A percentile compares a stretch with the other conserved stretches of the same genome.
Conservation (phyloP, 2,797 vertebrate species). For the Crax fasciolata region DNA sequence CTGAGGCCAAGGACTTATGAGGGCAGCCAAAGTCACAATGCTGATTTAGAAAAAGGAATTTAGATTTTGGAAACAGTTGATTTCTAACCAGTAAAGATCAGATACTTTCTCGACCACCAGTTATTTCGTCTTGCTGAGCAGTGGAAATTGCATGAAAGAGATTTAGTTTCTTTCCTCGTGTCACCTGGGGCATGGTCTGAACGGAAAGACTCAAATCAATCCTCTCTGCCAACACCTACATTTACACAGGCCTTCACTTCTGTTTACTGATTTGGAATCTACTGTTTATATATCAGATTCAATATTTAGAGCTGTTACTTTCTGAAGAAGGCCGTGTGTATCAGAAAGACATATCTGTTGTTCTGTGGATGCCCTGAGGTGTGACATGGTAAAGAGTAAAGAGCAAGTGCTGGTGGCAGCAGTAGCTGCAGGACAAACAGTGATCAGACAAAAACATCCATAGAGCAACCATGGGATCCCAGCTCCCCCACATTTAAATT, state of each 20-base stretch:
- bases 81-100: background rate
- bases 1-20: background rate
- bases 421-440: background rate
- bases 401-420: background rate
- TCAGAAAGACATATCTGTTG: background rate
- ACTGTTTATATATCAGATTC: background rate
- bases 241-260: background rate
- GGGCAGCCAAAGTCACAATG: background rate
- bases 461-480: background rate
- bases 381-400: fast-evolving
- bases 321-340: background rate
- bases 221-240: background rate
- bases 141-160: background rate
- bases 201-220: background rate
- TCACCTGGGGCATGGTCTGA: background rate
- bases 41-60: background rate
- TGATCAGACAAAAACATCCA: background rate
- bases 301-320: background rate
- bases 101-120: background rate
- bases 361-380: background rate
- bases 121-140: background rate
- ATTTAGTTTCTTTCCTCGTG: background rate
- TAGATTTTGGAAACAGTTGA: background rate
- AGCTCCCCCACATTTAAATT: background rate
- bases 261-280: background rate